Conservation (phyloP, 2,888 invertebrate species). For the Heteromyza rotundicornis region DNA sequence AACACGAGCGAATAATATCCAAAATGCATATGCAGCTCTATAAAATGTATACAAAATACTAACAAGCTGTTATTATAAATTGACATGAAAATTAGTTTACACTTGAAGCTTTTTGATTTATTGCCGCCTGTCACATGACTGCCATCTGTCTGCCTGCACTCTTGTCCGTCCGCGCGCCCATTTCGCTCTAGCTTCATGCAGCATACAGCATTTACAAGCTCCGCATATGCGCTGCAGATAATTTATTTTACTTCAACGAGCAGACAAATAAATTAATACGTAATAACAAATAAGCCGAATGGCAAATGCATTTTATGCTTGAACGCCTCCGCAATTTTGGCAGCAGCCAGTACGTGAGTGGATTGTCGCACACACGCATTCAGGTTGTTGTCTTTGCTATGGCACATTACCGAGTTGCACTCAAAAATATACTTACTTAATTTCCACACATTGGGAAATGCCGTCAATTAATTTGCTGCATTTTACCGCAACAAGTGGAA, state of each 20-base stretch:
- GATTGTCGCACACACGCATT: no score
- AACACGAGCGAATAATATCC: neutral
- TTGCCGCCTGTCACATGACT: conserved; percentile 52
- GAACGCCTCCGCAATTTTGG: conserved; percentile 33
- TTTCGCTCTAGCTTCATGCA: neutral
- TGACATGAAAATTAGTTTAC: conserved; percentile 60
- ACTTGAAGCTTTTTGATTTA: conserved; percentile 56
- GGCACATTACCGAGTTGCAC: neutral
- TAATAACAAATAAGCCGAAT: conserved; percentile 53
- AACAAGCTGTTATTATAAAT: conserved; percentile 57
- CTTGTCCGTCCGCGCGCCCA: conserved; percentile 18
- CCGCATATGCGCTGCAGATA: conserved; percentile 33
- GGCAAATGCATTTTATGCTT: conserved; percentile 33
- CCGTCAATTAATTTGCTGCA: no score
- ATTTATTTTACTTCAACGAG: conserved; percentile 46
- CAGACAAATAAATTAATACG: conserved; percentile 54
- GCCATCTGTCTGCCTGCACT: conserved; percentile 46
- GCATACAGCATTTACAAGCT: no score
- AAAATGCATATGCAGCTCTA: conserved; percentile 5
- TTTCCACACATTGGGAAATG: no score
- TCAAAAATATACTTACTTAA: no score
- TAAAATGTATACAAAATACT: conserved; percentile 38
- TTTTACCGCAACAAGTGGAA: neutral
- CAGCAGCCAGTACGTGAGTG: neutral
- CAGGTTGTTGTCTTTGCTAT: conserved; percentile 21